These are phyloP conservation scores for Paradisaea rubra DNA, from an alignment of 2,113 vertebrate species.

Conservation along the genomic window DNA sequence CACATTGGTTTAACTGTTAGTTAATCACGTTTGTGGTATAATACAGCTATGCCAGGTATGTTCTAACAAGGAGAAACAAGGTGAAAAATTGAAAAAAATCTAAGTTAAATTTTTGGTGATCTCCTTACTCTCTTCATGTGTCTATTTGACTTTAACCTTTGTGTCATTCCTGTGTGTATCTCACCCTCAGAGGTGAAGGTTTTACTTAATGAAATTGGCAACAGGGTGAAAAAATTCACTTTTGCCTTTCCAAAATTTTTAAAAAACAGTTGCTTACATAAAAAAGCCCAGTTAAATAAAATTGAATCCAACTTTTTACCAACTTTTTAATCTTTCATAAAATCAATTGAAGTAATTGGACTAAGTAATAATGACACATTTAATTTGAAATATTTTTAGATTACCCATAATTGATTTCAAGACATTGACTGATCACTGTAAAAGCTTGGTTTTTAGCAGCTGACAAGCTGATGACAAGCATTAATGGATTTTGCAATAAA, in stretches of 20 bases:
- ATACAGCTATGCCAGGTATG: neutral
- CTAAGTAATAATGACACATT: conserved; percentile 1
- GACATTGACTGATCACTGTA: conserved; percentile 44
- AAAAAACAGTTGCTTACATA: neutral
- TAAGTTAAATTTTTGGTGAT: neutral
- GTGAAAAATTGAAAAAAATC: neutral
- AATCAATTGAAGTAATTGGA: neutral
- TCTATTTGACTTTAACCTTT: neutral
- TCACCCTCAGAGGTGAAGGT: neutral
- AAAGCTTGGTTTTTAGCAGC: conserved; percentile 24
- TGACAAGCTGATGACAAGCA: conserved; percentile 52
- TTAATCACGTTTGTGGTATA: neutral
- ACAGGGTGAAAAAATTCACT: neutral
- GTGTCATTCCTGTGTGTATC: neutral
- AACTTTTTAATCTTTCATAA: neutral
- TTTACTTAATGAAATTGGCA: neutral
- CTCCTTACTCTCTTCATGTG: neutral
- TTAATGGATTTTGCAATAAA: conserved; percentile 43
- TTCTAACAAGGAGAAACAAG: neutral
- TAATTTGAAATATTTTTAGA: conserved; percentile 47
- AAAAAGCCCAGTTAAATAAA: neutral
- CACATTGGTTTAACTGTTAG: neutral
- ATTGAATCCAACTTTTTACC: neutral
- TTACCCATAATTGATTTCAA: conserved; percentile 12
- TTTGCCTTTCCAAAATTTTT: neutral